Conservation (phyloP, 2,797 vertebrate genomes). For the Rhincodon typus region DNA sequence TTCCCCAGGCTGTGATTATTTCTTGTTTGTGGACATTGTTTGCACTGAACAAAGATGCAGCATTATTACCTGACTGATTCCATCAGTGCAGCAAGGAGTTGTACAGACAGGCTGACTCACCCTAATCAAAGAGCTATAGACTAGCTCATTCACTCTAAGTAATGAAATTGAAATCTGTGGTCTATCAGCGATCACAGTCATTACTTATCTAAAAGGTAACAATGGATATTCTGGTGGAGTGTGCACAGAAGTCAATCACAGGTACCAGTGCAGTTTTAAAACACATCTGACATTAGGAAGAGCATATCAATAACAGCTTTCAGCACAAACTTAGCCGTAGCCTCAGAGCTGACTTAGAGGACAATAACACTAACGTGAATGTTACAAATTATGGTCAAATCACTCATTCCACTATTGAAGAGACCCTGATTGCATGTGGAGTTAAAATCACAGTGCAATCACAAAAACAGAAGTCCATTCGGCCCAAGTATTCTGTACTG, state of each 20-base stretch:
- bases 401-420: background rate
- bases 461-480: background rate
- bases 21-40: conserved; percentile 34
- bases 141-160: conserved; percentile 27
- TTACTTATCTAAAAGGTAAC: conserved; percentile 10
- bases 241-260: background rate
- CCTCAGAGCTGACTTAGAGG: background rate
- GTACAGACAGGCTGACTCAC: conserved; percentile 22
- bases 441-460: no score
- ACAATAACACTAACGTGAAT: background rate
- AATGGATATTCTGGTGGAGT: background rate
- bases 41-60: conserved; percentile 29
- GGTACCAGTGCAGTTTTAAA: background rate
- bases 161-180: conserved; percentile 32
- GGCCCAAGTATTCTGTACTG: background rate
- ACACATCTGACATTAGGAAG: background rate
- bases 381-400: background rate
- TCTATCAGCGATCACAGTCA: background rate
- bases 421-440: background rate
- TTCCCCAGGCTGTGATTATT: conserved; percentile 33
- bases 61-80: conserved; percentile 33
- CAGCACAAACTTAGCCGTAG: background rate
- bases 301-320: background rate
- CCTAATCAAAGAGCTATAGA: conserved; percentile 25
- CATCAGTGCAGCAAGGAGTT: conserved; percentile 26